Base-by-base conservation (phyloP, 2,888 invertebrate genomes). In the Epirrita christyi region DNA sequence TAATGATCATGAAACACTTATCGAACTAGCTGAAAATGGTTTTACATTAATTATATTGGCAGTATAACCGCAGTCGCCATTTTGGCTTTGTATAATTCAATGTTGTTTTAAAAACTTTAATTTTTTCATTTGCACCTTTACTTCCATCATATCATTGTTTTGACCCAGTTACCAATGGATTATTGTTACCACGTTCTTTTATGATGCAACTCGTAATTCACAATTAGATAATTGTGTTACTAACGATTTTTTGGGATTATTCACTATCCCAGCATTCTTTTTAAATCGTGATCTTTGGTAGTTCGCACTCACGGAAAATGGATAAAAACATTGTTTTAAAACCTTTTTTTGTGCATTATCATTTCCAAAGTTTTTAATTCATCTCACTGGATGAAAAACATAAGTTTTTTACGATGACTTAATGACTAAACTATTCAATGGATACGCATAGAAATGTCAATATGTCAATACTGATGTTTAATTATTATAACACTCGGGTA, bases 41-140 rank as follows among this genome's bases (percentile, higher is more conserved):
- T 32, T 32, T 32, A 56, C 29, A 29, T 57, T 57, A 37, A 36
- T 29, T 32, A 27, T 48, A 56, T 55, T 57, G 57, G 52, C 57
- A 61, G 57, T 49, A 58, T 47, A 40, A 53, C 44, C 38, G 44
- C 38, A 44, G 43, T 44, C 38, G 13, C 53, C 27, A 55, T 45
- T 21, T 40, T 8, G 13, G 44, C 32, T 14, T 32, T 44, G 32
- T 41, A n/a, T 9, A 41, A 41, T 21, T 2, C 15, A 43, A 14
- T 14, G 27, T 52, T 32, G 15, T 44, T 50, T 32, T 45, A 15
- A 50, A 43, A 38, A 37, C 11, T 11, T 32, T 8, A 0, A 8
- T 8, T 32, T 32, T 8, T 32, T 32, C 8, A 4, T 3, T 32
- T 32, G 6, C 6, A 8, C 8, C 32, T 32, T 10, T 9, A 10